Conservation (phyloP, 2,113 vertebrate genomes). For the Aramus guarauna region DNA sequence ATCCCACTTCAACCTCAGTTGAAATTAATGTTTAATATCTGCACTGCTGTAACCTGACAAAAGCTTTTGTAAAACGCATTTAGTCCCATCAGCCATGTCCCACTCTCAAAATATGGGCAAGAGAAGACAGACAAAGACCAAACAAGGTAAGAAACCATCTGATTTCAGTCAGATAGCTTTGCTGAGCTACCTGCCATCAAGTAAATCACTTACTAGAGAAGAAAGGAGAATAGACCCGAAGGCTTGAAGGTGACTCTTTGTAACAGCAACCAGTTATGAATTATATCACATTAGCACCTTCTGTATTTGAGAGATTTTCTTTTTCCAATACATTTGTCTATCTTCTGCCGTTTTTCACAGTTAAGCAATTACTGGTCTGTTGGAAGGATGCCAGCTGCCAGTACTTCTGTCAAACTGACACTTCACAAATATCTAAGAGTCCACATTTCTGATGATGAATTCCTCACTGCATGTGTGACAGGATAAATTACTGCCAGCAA, state of each 20-base stretch:
- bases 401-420: constrained; percentile 55
- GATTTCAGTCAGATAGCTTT: not conserved
- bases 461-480: not conserved
- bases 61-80: constrained; percentile 15
- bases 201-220: not conserved
- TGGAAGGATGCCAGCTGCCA: constrained; percentile 41
- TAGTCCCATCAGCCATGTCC: not conserved
- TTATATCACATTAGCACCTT: constrained; percentile 38
- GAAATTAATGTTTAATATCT: constrained; percentile 59
- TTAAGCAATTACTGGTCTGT: constrained; percentile 13
- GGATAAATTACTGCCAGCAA: constrained; percentile 36
- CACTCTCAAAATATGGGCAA: not conserved
- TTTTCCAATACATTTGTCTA: not conserved
- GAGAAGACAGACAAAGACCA: not conserved
- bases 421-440: constrained; percentile 19
- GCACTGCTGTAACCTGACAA: constrained; percentile 3
- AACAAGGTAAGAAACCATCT: not conserved
- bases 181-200: not conserved
- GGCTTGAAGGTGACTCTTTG: constrained; percentile 16
- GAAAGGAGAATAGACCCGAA: not conserved
- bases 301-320: constrained; percentile 3
- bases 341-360: constrained; percentile 28
- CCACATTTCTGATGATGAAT: not conserved
- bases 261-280: constrained; percentile 22
- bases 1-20: constrained; percentile 27